Evolutionary conservation across 2,888 invertebrate genomes (phyloP).

Genomic region (Synergus japonicus): DNA sequence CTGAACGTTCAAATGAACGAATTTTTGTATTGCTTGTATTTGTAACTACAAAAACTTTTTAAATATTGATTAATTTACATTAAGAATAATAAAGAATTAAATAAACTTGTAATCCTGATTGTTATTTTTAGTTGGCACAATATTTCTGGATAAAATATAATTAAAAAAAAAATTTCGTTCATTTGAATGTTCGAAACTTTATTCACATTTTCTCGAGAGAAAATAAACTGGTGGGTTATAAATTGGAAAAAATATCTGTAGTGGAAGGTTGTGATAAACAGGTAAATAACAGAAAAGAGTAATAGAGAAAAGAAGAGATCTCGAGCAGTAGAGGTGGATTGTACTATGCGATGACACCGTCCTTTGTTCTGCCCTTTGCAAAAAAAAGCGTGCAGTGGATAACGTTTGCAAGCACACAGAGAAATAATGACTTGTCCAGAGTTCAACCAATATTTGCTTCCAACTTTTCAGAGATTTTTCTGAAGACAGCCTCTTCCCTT

Average conservation of each 20-base stretch:
- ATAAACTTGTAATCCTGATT: too few species aligned
- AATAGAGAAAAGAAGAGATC: conserved; percentile 42
- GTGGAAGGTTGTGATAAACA: conserved; percentile 61
- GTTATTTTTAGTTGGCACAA: too few species aligned
- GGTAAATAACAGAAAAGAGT: conserved; percentile 57
- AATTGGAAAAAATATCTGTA: conserved; percentile 2
- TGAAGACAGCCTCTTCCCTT: conserved; percentile 55
- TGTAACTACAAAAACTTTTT: too few species aligned
- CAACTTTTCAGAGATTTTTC: conserved; percentile 66
- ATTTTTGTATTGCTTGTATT: too few species aligned
- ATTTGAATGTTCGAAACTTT: too few species aligned
- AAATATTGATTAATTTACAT: too few species aligned
- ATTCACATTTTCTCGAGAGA: too few species aligned
- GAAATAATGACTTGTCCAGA: conserved; percentile 75
- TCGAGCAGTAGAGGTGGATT: conserved; percentile 38
- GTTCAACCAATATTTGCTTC: conserved; percentile 76
- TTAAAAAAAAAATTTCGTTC: too few species aligned
- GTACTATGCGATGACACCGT: conserved; percentile 16
- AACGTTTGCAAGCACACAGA: conserved; percentile 60
- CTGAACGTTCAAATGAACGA: too few species aligned
- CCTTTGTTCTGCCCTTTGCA: conserved; percentile 69
- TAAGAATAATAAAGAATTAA: too few species aligned
- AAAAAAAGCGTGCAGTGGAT: conserved; percentile 43
- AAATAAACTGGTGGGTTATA: not conserved
- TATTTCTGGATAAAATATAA: too few species aligned